Evolutionary conservation across 2,888 invertebrate genomes (phyloP), one percentile per base, ranked within the genome.

Genomic region (Arctia plantaginis): DNA sequence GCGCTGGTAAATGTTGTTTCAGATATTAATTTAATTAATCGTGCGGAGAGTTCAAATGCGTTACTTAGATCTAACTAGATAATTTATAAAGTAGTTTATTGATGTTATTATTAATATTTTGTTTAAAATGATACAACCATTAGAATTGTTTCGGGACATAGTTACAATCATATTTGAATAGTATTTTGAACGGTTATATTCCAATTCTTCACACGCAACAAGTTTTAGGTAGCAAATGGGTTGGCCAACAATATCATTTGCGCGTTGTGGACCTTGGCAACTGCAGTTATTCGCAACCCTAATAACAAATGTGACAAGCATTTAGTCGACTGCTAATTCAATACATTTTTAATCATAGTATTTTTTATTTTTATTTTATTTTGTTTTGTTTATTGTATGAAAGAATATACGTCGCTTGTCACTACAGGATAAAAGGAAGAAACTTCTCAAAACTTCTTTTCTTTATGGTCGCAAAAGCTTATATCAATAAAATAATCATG

Each of bases 1-100:
- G 84, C 87, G 82, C 85, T 94, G 94, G 95, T 95, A 94, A 91
- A 87, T 87, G 73, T 78, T 72, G 64, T 80, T 82, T 80, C 75
- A 33, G 75, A 83, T 78, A 77, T 80, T 51, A 23, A 76, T 79
- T 13, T n/a, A n/a, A 12, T 27, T 27, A 79, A 83, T 68, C 18
- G 20, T 70, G 59, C 23, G 68, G 69, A 44, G 71, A 78, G 78
- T 83, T 84, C 78, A 83, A 79, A 78, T 83, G 80, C 82, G 80
- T 82, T 79, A 76, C 77, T 71, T 74, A 77, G 81, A 76, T 66
- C 47, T 30, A 39, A 39, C 15, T 65, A 69, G 66, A 80, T 69
- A 23, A 39, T 15, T 13, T 39, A 41, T 13, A 59, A 20, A n/a
- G 20, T 23, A 51, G 67, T 67, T 41, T 18, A 68, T 47, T 47